These are phyloP conservation scores for Hesperia comma DNA, from an alignment of 2,888 invertebrate species.

Conservation along the genomic window DNA sequence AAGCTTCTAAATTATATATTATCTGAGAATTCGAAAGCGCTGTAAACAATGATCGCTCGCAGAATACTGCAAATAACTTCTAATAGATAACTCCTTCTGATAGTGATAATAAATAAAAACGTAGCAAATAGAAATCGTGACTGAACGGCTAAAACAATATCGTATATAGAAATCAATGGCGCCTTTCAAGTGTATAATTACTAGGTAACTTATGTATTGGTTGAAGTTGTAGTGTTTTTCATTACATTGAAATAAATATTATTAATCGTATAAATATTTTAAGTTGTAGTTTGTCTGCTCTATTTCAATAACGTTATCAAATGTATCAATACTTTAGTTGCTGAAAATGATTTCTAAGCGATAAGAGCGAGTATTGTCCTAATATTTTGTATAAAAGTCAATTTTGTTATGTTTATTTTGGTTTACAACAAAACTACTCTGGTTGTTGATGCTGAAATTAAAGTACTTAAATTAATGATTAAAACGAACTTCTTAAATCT, in stretches of 20 bases:
- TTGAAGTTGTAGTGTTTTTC: not conserved
- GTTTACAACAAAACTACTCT: too few species aligned
- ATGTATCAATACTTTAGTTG: too few species aligned
- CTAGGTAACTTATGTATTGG: not conserved
- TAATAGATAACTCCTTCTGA: constrained; percentile 29
- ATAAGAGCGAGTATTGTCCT: too few species aligned
- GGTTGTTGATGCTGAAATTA: too few species aligned
- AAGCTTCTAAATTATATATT: constrained; percentile 7
- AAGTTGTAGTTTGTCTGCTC: too few species aligned
- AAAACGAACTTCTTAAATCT: not conserved
- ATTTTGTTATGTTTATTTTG: too few species aligned
- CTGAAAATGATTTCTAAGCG: too few species aligned
- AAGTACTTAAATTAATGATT: too few species aligned
- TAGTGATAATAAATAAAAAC: constrained; percentile 37
- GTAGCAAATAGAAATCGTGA: constrained; percentile 38
- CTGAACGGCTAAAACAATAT: constrained; percentile 32
- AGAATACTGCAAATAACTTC: constrained; percentile 30
- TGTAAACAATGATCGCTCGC: constrained; percentile 24
- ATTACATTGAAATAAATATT: not conserved
- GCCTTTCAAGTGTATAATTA: constrained; percentile 14
- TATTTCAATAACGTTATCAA: too few species aligned
- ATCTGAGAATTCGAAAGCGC: constrained; percentile 10
- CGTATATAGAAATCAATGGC: constrained; percentile 22
- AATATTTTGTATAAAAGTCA: too few species aligned
- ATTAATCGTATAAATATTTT: not conserved